Evolutionary conservation across 2,888 invertebrate genomes (phyloP).

Genomic region (Stenoptilia bipunctidactyla): DNA sequence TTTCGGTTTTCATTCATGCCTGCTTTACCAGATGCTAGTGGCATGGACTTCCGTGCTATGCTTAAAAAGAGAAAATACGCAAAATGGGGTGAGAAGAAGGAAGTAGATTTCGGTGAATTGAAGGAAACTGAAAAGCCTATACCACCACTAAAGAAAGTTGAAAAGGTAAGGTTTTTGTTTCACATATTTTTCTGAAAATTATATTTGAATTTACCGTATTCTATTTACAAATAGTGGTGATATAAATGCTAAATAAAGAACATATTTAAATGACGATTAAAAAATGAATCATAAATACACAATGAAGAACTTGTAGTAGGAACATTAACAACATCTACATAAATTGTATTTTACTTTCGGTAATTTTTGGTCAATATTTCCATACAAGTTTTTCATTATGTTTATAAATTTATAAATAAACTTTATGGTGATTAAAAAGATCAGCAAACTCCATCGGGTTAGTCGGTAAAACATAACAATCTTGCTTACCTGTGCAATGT

Average conservation of each 20-base stretch:
- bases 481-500: too few relatives aligned
- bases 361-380: too few relatives aligned
- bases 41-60: constrained; percentile 99
- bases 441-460: too few relatives aligned
- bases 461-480: too few relatives aligned
- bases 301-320: too few relatives aligned
- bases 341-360: too few relatives aligned
- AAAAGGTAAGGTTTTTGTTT: constrained; percentile 78
- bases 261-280: background rate
- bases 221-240: background rate
- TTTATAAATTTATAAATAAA: too few relatives aligned
- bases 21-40: constrained; percentile 85
- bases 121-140: constrained; percentile 92
- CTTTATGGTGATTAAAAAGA: too few relatives aligned
- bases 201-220: too few relatives aligned
- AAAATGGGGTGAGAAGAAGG: constrained; percentile 92
- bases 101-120: constrained; percentile 92
- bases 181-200: constrained; percentile 11
- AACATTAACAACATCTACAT: too few relatives aligned
- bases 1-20: background rate
- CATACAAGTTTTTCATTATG: too few relatives aligned
- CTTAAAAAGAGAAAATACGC: constrained; percentile 96
- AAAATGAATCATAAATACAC: background rate
- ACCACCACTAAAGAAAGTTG: constrained; percentile 91
- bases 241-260: constrained; percentile 3